phyloP scores from a whole-genome alignment of 1,140 invertebrate species.

The Drosophila pandora region DNA sequence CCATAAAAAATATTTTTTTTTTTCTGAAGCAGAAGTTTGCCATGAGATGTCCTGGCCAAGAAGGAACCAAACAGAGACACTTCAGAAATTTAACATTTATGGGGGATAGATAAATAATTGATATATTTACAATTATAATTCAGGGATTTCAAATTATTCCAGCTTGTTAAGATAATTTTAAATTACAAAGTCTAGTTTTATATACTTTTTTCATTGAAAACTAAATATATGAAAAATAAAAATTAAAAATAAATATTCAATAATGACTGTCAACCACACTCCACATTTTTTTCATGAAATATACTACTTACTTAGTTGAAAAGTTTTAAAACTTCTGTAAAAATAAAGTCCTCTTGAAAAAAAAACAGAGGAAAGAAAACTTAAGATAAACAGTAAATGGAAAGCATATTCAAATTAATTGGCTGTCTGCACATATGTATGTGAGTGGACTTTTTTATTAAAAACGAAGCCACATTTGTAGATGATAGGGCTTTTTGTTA shows the following conservation, averaged over 20 bases:
- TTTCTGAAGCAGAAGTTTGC: conserved; percentile 52
- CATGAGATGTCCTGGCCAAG: conserved; percentile 25
- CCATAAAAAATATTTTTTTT: conserved; percentile 65
- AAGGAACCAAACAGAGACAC: conserved; percentile 5
- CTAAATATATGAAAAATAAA: too few relatives aligned
- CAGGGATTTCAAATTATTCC: too few relatives aligned
- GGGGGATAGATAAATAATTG: not conserved
- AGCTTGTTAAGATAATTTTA: too few relatives aligned
- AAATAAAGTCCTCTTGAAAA: conserved; percentile 17
- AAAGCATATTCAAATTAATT: conserved; percentile 69
- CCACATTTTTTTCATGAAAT: too few relatives aligned
- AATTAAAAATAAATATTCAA: too few relatives aligned
- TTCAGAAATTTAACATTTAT: not conserved
- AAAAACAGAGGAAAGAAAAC: conserved; percentile 34
- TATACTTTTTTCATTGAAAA: too few relatives aligned
- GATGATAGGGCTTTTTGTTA: conserved; percentile 6
- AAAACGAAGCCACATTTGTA: conserved; percentile 1
- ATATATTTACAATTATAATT: conserved; percentile 4
- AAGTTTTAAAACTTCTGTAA: conserved; percentile 14
- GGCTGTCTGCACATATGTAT: conserved; percentile 39
- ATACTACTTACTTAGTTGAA: not conserved
- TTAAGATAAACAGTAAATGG: conserved; percentile 60
- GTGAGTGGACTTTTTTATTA: not conserved
- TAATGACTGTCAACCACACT: too few relatives aligned
- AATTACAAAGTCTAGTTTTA: too few relatives aligned